These are phyloP conservation scores for Hormaphis cornu DNA, from an alignment of 1,140 invertebrate genomes.

Conservation along the genomic window DNA sequence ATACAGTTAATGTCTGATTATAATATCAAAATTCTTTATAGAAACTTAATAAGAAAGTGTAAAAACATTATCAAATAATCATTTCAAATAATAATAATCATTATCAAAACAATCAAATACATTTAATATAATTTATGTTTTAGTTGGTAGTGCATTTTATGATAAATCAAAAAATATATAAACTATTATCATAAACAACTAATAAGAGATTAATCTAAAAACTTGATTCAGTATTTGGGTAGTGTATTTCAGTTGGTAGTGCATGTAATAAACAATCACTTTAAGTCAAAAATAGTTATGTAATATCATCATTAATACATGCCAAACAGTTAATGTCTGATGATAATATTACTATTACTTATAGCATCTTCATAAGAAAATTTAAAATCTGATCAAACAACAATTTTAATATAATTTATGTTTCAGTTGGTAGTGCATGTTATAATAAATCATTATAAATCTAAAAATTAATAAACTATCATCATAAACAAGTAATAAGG, in stretches of 20 bases:
- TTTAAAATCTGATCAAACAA: no score
- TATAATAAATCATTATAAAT: not conserved
- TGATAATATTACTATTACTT: no score
- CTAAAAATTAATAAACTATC: not conserved
- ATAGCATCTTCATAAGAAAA: no score
- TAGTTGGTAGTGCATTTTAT: constrained; percentile 15
- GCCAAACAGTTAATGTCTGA: no score
- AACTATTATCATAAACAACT: not conserved
- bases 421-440: not conserved
- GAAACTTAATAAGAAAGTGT: no score
- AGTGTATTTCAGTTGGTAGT: constrained; percentile 2
- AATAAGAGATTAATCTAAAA: not conserved
- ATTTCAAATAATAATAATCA: not conserved
- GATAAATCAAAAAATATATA: not conserved
- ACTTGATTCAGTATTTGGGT: not conserved
- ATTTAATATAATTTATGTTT: not conserved
- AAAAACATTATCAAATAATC: not conserved
- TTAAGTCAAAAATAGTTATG: not conserved
- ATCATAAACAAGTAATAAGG: not conserved
- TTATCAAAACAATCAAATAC: not conserved
- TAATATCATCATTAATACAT: constrained; percentile 3
- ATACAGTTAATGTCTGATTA: no score
- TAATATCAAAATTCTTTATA: no score
- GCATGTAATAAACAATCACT: constrained; percentile 15
- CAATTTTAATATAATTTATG: not conserved